These are phyloP conservation scores for Sesamia inferens DNA, from an alignment of 2,888 invertebrate species.

Conservation along the genomic window DNA sequence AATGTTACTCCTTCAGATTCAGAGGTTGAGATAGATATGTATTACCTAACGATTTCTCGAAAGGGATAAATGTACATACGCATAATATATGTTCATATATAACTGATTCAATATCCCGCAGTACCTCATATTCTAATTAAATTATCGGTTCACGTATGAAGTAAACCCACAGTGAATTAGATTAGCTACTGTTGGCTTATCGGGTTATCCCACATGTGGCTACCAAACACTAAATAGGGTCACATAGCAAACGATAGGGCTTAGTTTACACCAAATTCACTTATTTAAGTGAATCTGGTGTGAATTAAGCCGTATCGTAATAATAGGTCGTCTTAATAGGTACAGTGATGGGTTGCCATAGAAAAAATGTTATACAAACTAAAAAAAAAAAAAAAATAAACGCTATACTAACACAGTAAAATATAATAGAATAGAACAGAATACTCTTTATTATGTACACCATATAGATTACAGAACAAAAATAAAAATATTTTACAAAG, in stretches of 20 bases:
- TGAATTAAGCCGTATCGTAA: too few relatives aligned
- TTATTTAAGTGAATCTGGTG: too few relatives aligned
- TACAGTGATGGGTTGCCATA: not conserved
- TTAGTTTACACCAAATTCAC: not conserved
- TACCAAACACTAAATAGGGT: conserved; percentile 1
- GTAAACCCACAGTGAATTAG: conserved; percentile 13
- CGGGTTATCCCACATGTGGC: conserved; percentile 10
- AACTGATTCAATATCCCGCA: not conserved
- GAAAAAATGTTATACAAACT: not conserved
- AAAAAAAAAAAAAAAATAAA: too few relatives aligned
- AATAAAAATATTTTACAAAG: too few relatives aligned
- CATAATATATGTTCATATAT: too few relatives aligned
- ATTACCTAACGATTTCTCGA: not conserved
- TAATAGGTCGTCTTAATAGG: too few relatives aligned
- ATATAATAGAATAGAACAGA: too few relatives aligned
- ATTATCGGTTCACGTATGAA: conserved; percentile 19
- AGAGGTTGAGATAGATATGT: not conserved
- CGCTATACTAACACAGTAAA: too few relatives aligned
- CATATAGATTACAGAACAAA: too few relatives aligned
- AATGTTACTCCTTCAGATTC: not conserved
- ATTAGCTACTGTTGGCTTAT: conserved; percentile 35
- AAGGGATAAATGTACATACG: too few relatives aligned
- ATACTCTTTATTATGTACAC: too few relatives aligned
- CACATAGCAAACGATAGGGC: conserved; percentile 1
- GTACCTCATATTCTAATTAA: not conserved